phyloP scores from a whole-genome alignment of 2,797 vertebrate genomes.

The Hipposideros larvatus region DNA sequence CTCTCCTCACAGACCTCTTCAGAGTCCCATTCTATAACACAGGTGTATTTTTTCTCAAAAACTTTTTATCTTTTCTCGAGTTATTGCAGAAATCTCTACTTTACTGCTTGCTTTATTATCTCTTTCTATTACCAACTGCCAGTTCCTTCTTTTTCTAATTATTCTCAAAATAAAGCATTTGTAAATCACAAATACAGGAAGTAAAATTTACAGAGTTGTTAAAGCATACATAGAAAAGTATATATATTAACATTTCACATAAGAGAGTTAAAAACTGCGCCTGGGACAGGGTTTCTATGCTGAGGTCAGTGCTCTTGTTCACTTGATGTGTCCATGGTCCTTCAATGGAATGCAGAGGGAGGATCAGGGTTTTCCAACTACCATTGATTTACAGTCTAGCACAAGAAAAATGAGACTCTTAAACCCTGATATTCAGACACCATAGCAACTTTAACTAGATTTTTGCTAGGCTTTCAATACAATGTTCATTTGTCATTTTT shows the following conservation, averaged over 20 bases:
- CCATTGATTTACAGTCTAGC: not conserved
- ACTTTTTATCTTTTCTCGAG: not conserved
- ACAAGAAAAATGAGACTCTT: constrained; percentile 47
- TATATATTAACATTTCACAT: not conserved
- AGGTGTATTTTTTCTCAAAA: not conserved
- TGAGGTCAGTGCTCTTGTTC: not conserved
- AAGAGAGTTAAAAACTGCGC: not conserved
- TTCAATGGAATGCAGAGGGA: not conserved
- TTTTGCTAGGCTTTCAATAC: constrained; percentile 52
- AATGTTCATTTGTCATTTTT: constrained; percentile 54
- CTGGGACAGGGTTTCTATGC: not conserved
- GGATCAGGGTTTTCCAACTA: not conserved
- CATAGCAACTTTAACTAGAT: not conserved
- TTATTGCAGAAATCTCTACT: constrained; percentile 41
- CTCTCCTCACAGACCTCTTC: constrained; percentile 21
- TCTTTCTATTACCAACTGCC: not conserved
- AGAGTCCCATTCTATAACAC: not conserved
- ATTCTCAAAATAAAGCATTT: constrained; percentile 58
- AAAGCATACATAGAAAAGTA: not conserved
- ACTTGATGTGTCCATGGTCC: not conserved
- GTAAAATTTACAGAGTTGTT: constrained; percentile 42
- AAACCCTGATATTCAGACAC: constrained; percentile 27
- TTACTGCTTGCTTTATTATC: not conserved
- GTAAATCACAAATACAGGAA: constrained; percentile 54
- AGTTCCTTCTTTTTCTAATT: constrained; percentile 47